A percentile compares a stretch with the other conserved stretches of the same genome.
Conservation (phyloP, 2,888 invertebrate genomes). For the Deilephila porcellus region DNA sequence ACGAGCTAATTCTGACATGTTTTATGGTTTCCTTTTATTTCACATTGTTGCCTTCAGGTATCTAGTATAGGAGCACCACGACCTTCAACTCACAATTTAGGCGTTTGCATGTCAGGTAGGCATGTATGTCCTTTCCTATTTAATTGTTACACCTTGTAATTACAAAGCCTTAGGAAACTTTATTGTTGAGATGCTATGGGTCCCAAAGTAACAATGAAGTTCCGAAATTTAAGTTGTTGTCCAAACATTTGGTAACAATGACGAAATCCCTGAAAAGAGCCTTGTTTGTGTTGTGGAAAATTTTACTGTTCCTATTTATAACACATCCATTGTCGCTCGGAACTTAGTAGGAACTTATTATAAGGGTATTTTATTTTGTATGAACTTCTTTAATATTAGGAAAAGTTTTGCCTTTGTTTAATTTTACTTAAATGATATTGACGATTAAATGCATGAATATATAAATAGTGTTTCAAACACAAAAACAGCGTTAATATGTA, state of each 20-base stretch:
- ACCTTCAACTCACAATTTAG: background rate
- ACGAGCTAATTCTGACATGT: constrained; percentile 52
- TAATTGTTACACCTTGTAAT: background rate
- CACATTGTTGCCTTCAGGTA: background rate
- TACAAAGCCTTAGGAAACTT: background rate
- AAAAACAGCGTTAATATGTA: too few relatives aligned
- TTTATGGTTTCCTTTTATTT: constrained; percentile 58
- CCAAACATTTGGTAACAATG: background rate
- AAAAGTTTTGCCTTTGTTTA: too few relatives aligned
- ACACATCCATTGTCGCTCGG: too few relatives aligned
- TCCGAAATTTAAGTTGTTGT: background rate
- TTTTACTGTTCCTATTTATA: background rate
- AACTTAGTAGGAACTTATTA: too few relatives aligned
- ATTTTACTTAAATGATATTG: too few relatives aligned
- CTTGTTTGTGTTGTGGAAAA: background rate
- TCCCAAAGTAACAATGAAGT: background rate
- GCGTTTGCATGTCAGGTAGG: background rate
- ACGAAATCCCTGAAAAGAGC: background rate
- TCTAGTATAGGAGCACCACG: background rate
- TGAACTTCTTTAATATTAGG: too few relatives aligned
- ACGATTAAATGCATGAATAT: too few relatives aligned
- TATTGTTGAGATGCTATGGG: background rate
- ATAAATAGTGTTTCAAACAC: too few relatives aligned
- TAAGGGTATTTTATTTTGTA: too few relatives aligned
- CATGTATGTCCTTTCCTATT: background rate